phyloP scores from a whole-genome alignment of 1,140 invertebrate species.

The Caenorhabditis brenneri region DNA sequence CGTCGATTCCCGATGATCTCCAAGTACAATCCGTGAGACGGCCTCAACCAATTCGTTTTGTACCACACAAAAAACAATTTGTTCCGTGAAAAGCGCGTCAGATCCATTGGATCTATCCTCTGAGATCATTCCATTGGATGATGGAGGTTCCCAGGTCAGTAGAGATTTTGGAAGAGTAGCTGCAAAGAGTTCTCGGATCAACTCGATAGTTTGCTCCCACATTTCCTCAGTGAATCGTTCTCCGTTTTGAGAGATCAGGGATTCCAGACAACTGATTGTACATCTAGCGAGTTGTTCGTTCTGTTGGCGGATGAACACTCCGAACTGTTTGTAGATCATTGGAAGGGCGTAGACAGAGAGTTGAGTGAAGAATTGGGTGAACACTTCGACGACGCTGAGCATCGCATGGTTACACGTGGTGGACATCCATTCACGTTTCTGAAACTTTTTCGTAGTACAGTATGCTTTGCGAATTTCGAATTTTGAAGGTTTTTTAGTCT shows the following conservation, averaged over 20 bases:
- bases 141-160: slow-evolving; percentile 48
- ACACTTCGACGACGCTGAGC: slow-evolving; percentile 97
- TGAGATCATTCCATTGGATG: slow-evolving; percentile 74
- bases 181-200: slow-evolving; percentile 79
- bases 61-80: slow-evolving; percentile 78
- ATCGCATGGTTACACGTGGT: slow-evolving; percentile 99
- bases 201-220: slow-evolving; percentile 76
- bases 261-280: slow-evolving; percentile 96
- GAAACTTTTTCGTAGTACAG: slow-evolving; percentile 71
- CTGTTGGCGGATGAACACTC: slow-evolving; percentile 93
- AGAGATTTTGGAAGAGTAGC: slow-evolving; percentile 81
- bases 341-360: slow-evolving; percentile 85
- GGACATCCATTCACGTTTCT: slow-evolving; percentile 99
- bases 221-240: slow-evolving; percentile 87
- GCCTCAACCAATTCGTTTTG: slow-evolving; percentile 98
- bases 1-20: slow-evolving; percentile 92
- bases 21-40: slow-evolving; percentile 97
- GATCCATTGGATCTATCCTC: background rate
- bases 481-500: too few species aligned
- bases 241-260: slow-evolving; percentile 97
- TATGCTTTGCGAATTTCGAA: too few species aligned
- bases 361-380: slow-evolving; percentile 94
- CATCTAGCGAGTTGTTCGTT: slow-evolving; percentile 92
- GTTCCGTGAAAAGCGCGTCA: slow-evolving; percentile 50
- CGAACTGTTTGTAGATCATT: slow-evolving; percentile 88